These are phyloP conservation scores for Polylopha cassiicola DNA, from an alignment of 2,888 invertebrate genomes.

Conservation along the genomic window DNA sequence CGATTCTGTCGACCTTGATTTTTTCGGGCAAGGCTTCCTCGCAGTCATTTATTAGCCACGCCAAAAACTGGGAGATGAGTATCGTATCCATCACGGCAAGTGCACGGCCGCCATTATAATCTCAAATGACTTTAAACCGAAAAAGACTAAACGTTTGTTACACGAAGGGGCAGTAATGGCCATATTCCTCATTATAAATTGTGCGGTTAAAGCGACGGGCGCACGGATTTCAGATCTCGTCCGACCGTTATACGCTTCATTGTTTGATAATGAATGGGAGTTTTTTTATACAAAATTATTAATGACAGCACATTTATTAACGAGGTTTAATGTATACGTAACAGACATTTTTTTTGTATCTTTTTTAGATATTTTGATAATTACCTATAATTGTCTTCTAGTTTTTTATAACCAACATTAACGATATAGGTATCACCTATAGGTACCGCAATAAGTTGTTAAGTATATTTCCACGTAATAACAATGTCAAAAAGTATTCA, in stretches of 20 bases:
- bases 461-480: too few relatives aligned
- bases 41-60: conserved; percentile 49
- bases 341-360: too few relatives aligned
- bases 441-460: too few relatives aligned
- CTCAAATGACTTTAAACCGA: conserved; percentile 44
- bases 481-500: not conserved
- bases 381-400: too few relatives aligned
- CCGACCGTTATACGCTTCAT: conserved; percentile 30
- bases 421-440: too few relatives aligned
- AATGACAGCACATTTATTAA: not conserved
- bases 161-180: conserved; percentile 33
- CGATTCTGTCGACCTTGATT: conserved; percentile 33
- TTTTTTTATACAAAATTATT: conserved; percentile 4
- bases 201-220: conserved; percentile 41
- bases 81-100: conserved; percentile 54
- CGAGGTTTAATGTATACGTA: too few relatives aligned
- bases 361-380: too few relatives aligned
- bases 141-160: conserved; percentile 29
- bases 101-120: conserved; percentile 49
- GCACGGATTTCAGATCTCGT: conserved; percentile 34
- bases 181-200: conserved; percentile 50
- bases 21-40: conserved; percentile 33
- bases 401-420: too few relatives aligned
- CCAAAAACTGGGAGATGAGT: conserved; percentile 33
- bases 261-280: conserved; percentile 32